A percentile compares a stretch with the other conserved stretches of the same genome.
Conservation (phyloP, 2,113 vertebrate species). For the Octodon degus region DNA sequence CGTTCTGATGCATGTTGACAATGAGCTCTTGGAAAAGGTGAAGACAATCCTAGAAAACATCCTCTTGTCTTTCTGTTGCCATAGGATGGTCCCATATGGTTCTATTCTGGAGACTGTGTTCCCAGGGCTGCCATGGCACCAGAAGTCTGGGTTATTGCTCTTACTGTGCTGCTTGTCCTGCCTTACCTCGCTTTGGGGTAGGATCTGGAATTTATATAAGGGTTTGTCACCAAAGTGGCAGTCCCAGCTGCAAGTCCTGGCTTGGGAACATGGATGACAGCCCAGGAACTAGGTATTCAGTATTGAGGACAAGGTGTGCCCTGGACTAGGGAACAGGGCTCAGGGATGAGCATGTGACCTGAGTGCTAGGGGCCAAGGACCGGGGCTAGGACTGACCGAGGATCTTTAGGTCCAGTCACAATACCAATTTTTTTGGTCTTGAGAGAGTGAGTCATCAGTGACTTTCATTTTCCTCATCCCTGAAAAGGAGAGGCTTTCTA, state of each 20-base stretch:
- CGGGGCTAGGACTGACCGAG: not conserved
- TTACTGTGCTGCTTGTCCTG: not conserved
- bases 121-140: too few relatives aligned
- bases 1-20: not conserved
- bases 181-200: not conserved
- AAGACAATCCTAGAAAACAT: not conserved
- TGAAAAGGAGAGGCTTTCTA: not conserved
- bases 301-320: not conserved
- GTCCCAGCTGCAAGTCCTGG: not conserved
- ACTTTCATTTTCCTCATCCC: not conserved
- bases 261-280: not conserved
- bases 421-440: not conserved
- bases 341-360: not conserved
- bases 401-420: not conserved
- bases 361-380: not conserved
- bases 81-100: not conserved
- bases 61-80: not conserved
- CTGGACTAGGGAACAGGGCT: not conserved
- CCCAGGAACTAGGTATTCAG: not conserved
- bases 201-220: not conserved
- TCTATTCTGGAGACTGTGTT: not conserved
- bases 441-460: too few relatives aligned
- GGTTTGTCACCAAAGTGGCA: not conserved
- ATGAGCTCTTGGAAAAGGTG: not conserved
- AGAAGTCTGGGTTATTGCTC: not conserved